Conservation (phyloP, 2,888 invertebrate species). For the Fragum whitleyi region DNA sequence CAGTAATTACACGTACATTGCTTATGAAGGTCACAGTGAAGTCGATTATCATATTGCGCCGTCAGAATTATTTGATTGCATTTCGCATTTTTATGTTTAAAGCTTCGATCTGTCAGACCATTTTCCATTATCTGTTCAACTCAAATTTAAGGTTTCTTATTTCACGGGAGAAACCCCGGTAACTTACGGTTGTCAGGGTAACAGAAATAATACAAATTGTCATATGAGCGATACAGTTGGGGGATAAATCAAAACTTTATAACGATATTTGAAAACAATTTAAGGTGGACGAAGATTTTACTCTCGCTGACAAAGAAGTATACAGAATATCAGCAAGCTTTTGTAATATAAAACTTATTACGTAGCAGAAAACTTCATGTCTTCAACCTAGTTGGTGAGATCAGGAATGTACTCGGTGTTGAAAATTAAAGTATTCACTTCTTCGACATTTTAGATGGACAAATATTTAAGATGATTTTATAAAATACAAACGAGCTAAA, state of each 20-base stretch:
- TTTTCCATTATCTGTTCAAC: constrained; percentile 11
- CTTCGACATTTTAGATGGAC: neutral
- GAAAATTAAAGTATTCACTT: constrained; percentile 10
- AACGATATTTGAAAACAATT: neutral
- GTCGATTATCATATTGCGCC: neutral
- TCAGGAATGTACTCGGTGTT: neutral
- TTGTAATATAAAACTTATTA: neutral
- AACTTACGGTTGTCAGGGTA: neutral
- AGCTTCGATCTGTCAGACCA: constrained; percentile 18
- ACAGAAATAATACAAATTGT: neutral
- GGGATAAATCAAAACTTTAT: neutral
- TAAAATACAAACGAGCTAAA: neutral
- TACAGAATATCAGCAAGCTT: neutral
- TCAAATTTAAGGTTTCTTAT: neutral
- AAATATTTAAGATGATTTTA: neutral
- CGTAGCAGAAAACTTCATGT: neutral
- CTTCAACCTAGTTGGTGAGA: constrained; percentile 9
- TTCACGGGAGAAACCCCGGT: neutral
- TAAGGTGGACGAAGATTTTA: neutral
- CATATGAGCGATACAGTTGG: neutral
- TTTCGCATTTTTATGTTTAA: constrained; percentile 25
- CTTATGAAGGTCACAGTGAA: constrained; percentile 5
- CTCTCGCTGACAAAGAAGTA: neutral
- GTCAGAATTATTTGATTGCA: constrained; percentile 23
- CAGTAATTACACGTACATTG: constrained; percentile 8